phyloP scores from a whole-genome alignment of 1,140 invertebrate genomes.

The Octopus bimaculoides region DNA sequence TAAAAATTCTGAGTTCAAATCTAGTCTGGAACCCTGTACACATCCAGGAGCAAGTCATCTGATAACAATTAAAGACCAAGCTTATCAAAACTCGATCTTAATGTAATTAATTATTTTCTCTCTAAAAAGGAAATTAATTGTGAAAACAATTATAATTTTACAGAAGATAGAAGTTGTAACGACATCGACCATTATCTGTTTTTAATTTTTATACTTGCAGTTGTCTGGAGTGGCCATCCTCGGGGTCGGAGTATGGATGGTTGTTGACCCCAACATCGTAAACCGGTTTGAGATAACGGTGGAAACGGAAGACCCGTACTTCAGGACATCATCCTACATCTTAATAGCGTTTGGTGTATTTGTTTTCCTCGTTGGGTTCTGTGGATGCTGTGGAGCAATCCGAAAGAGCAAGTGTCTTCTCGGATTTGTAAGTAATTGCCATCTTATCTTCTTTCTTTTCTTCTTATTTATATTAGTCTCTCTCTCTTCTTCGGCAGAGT shows the following conservation, averaged over 20 bases:
- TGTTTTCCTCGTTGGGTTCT: slow-evolving; percentile 80
- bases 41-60: neutral
- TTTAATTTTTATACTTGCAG: slow-evolving; percentile 58
- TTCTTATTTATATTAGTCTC: neutral
- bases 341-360: slow-evolving; percentile 75
- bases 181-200: neutral
- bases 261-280: slow-evolving; percentile 69
- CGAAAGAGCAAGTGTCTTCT: slow-evolving; percentile 83
- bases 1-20: neutral
- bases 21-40: neutral
- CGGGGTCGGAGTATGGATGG: slow-evolving; percentile 72
- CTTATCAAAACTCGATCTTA: neutral
- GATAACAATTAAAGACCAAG: neutral
- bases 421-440: slow-evolving; percentile 62
- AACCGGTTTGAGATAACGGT: slow-evolving; percentile 59
- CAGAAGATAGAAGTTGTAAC: neutral
- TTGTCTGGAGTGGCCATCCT: slow-evolving; percentile 70
- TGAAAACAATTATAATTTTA: neutral
- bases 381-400: slow-evolving; percentile 86
- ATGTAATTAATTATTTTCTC: neutral
- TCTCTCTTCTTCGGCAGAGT: no score
- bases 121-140: neutral
- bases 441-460: neutral
- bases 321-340: slow-evolving; percentile 56
- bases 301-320: slow-evolving; percentile 52